Evolutionary conservation across 2,797 vertebrate species (phyloP).

Genomic region (Eptatretus atami): DNA sequence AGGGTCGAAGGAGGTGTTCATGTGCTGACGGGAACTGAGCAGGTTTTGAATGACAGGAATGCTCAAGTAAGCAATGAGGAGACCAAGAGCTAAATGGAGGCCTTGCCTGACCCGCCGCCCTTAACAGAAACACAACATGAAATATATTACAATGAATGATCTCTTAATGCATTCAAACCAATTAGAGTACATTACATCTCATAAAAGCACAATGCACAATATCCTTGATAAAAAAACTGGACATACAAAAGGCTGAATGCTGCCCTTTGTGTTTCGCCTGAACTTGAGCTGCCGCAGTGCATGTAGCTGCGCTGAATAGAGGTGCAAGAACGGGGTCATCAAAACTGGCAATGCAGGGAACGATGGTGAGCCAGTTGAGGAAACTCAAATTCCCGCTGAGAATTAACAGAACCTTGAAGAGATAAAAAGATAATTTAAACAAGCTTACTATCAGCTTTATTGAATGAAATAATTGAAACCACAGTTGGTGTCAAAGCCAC

Average conservation of each 20-base stretch:
- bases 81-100: slow-evolving; percentile 27
- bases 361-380: slow-evolving; percentile 75
- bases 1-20: slow-evolving; percentile 65
- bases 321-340: slow-evolving; percentile 31
- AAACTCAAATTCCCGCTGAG: slow-evolving; percentile 77
- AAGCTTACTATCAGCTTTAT: not conserved
- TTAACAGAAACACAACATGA: too few relatives aligned
- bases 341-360: slow-evolving; percentile 62
- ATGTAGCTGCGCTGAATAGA: slow-evolving; percentile 18
- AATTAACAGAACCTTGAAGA: slow-evolving; percentile 31
- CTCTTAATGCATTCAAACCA: too few relatives aligned
- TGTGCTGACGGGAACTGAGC: slow-evolving; percentile 39
- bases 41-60: slow-evolving; percentile 54
- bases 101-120: slow-evolving; percentile 5
- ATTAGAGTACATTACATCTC: too few relatives aligned
- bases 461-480: too few relatives aligned
- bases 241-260: too few relatives aligned
- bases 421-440: not conserved
- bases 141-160: too few relatives aligned
- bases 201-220: too few relatives aligned
- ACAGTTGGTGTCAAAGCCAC: too few relatives aligned
- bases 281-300: not conserved
- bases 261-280: not conserved
- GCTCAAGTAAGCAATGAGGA: slow-evolving; percentile 45
- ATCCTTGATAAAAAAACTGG: too few relatives aligned